Percentiles rank a stretch among this genome's conserved stretches.
Evolutionary conservation across 2,888 invertebrate species (phyloP).

Genomic region (Noctua comes): DNA sequence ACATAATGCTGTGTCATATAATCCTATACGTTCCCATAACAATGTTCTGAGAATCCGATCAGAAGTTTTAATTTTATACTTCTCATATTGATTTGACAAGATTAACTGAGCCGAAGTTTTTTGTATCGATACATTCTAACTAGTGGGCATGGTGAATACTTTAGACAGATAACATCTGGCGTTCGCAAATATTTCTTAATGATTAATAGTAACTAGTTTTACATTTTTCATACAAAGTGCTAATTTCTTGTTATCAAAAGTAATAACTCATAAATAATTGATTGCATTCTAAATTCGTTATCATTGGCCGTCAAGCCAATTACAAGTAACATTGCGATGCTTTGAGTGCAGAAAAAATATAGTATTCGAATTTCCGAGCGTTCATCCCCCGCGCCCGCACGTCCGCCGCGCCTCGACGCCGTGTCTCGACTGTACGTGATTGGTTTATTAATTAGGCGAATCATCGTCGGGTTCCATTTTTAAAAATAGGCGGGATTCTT

Average conservation of each 20-base stretch:
- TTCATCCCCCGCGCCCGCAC: conserved; percentile 90
- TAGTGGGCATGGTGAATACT: conserved; percentile 68
- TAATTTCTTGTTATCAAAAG: conserved; percentile 73
- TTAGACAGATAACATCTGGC: conserved; percentile 70
- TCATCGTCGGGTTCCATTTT: conserved; percentile 88
- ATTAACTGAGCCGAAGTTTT: conserved; percentile 74
- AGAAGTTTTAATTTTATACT: conserved; percentile 77
- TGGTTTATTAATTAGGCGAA: conserved; percentile 91
- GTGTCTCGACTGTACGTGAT: conserved; percentile 90
- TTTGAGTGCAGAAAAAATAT: conserved; percentile 88
- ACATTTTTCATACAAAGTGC: conserved; percentile 68
- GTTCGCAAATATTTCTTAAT: conserved; percentile 73
- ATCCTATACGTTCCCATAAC: conserved; percentile 77
- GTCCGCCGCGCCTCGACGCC: conserved; percentile 89
- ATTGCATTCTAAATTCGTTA: conserved; percentile 83
- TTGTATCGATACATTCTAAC: conserved; percentile 69
- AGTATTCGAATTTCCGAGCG: conserved; percentile 89
- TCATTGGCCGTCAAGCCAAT: conserved; percentile 87
- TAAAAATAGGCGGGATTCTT: conserved; percentile 91
- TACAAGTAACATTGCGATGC: conserved; percentile 87
- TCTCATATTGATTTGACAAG: conserved; percentile 79
- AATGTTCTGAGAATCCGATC: conserved; percentile 77
- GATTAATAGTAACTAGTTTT: conserved; percentile 73
- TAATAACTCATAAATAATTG: conserved; percentile 78
- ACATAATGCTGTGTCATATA: conserved; percentile 80